A percentile compares a stretch with the other conserved stretches of the same genome.
These are phyloP conservation scores for Phasianus colchicus DNA, from an alignment of 2,113 vertebrate species.

Conservation along the genomic window DNA sequence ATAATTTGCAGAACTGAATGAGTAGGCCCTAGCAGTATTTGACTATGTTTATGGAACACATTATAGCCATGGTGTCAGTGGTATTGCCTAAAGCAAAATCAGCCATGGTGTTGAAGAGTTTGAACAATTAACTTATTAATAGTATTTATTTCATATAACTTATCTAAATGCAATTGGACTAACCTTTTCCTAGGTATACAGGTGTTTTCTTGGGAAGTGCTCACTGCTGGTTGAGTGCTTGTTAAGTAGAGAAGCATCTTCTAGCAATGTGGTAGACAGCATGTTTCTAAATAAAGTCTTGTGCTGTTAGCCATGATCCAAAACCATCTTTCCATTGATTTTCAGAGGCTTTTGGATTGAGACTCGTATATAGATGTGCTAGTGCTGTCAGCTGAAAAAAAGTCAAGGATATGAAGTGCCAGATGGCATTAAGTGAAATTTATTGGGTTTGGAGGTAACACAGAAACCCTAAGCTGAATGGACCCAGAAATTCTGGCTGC, in stretches of 20 bases:
- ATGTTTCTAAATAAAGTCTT: conserved; percentile 9
- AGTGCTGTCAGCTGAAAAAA: neutral
- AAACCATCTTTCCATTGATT: conserved; percentile 2
- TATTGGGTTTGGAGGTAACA: conserved; percentile 22
- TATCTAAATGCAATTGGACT: neutral
- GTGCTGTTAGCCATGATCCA: neutral
- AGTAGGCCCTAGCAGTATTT: neutral
- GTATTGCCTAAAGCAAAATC: conserved; percentile 1
- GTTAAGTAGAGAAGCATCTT: conserved; percentile 9
- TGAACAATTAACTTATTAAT: neutral
- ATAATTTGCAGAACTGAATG: neutral
- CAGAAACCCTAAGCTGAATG: conserved; percentile 11
- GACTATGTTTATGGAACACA: neutral
- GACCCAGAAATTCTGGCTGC: conserved; percentile 41
- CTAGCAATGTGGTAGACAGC: neutral
- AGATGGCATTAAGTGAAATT: conserved; percentile 31
- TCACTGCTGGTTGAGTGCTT: neutral
- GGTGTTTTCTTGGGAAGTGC: neutral
- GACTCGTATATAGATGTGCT: conserved; percentile 8
- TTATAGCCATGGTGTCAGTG: neutral
- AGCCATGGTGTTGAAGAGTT: neutral
- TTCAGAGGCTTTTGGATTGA: conserved; percentile 33
- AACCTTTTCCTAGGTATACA: neutral
- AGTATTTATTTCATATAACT: neutral
- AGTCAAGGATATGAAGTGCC: conserved; percentile 20